phyloP scores from a whole-genome alignment of 2,888 invertebrate genomes.

The Taphrorychus bicolor region DNA sequence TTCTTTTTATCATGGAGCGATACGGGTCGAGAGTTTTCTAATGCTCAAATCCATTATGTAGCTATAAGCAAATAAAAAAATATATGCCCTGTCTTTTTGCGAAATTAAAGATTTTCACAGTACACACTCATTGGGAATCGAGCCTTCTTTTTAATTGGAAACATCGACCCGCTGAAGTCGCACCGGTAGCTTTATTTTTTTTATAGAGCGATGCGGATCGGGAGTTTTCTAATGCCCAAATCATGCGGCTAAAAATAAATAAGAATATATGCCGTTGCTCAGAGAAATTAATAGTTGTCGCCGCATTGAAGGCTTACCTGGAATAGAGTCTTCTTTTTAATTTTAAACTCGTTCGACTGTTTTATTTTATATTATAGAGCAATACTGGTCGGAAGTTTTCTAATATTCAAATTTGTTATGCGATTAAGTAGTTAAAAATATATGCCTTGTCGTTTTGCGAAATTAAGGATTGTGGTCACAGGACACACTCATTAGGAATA shows the following conservation, averaged over 20 bases:
- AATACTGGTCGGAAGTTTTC: too few species aligned
- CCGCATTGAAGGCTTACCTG: conserved; percentile 23
- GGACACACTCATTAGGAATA: too few species aligned
- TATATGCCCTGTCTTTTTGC: too few species aligned
- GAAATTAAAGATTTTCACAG: too few species aligned
- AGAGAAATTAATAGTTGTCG: conserved; percentile 31
- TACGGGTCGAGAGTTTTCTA: background rate
- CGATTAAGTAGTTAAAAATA: too few species aligned
- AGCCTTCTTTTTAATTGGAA: background rate
- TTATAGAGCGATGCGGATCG: background rate
- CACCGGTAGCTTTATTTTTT: too few species aligned
- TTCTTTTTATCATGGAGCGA: background rate
- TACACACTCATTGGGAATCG: background rate
- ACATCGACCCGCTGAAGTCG: background rate
- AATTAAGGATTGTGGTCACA: too few species aligned
- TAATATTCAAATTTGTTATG: too few species aligned
- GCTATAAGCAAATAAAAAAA: conserved; percentile 4
- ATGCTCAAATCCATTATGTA: background rate
- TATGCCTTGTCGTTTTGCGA: too few species aligned
- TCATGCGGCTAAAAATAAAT: background rate
- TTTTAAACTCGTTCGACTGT: too few species aligned
- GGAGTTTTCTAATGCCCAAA: background rate
- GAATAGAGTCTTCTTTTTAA: too few species aligned
- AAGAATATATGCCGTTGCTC: conserved; percentile 18
- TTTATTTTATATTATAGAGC: too few species aligned